Evolutionary conservation across 92 coral and sea anemone species (phyloP).

Genomic region (Epizoanthus rinbou): DNA sequence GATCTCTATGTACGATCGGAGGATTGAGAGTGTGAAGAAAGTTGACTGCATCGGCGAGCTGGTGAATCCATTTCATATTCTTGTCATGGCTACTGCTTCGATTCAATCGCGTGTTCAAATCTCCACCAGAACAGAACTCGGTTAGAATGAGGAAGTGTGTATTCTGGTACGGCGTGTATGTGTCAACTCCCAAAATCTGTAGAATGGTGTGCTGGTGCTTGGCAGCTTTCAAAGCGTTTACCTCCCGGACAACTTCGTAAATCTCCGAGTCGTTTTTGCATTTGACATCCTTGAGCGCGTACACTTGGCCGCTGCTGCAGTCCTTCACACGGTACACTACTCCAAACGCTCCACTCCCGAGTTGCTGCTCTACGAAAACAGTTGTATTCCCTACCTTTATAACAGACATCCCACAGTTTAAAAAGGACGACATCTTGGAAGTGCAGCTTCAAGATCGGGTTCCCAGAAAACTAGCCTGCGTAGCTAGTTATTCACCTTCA

Average conservation of each 20-base stretch:
- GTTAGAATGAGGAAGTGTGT: constrained; percentile 59
- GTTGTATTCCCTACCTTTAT: constrained; percentile 51
- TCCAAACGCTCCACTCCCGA: constrained; percentile 79
- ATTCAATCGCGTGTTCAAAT: constrained; percentile 63
- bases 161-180: neutral
- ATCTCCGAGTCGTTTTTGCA: constrained; percentile 44
- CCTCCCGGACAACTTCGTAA: constrained; percentile 56
- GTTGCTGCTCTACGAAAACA: constrained; percentile 38
- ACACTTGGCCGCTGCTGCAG: constrained; percentile 24
- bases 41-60: constrained; percentile 83
- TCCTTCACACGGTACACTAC: constrained; percentile 62
- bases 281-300: constrained; percentile 68
- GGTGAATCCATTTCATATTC: constrained; percentile 73
- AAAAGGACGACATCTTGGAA: constrained; percentile 10
- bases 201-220: constrained; percentile 59
- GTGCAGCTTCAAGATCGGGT: neutral
- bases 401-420: constrained; percentile 31
- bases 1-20: constrained; percentile 75
- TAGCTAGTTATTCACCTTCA: too few species aligned
- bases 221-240: constrained; percentile 43
- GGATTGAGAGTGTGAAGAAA: constrained; percentile 52
- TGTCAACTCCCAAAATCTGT: constrained; percentile 47
- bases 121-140: constrained; percentile 74
- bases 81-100: constrained; percentile 38
- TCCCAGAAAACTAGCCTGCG: too few species aligned